phyloP scores from a whole-genome alignment of 2,888 invertebrate genomes.

The Brachyopa scutellaris region DNA sequence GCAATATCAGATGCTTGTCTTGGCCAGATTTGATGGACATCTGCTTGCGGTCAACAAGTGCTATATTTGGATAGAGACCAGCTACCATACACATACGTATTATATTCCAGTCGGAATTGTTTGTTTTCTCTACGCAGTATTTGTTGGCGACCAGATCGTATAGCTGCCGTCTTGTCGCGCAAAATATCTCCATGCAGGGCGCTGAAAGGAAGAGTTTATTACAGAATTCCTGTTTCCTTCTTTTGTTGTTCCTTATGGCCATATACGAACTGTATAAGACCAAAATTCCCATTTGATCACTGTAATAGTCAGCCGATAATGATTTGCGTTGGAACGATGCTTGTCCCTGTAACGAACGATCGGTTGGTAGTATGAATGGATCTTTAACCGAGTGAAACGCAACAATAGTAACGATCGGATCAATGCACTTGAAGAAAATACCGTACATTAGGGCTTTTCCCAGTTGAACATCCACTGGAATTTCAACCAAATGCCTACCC shows the following conservation, averaged over 20 bases:
- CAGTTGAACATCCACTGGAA: conserved; percentile 95
- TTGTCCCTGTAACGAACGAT: conserved; percentile 84
- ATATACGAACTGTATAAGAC: conserved; percentile 91
- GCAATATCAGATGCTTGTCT: conserved; percentile 83
- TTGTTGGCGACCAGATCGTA: conserved; percentile 88
- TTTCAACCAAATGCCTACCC: conserved; percentile 93
- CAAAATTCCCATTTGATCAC: conserved; percentile 95
- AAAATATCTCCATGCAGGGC: conserved; percentile 94
- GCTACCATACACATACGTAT: conserved; percentile 94
- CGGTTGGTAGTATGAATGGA: conserved; percentile 89
- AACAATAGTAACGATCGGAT: conserved; percentile 95
- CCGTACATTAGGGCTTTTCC: conserved; percentile 96
- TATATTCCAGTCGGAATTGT: conserved; percentile 87
- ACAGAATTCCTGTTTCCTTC: conserved; percentile 75
- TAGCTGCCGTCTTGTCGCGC: conserved; percentile 91
- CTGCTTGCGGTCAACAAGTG: conserved; percentile 87
- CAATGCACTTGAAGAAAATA: conserved; percentile 94
- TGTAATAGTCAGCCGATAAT: conserved; percentile 89
- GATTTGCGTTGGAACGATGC: conserved; percentile 86
- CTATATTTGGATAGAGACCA: conserved; percentile 95
- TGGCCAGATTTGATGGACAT: conserved; percentile 86
- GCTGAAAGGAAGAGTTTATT: conserved; percentile 74
- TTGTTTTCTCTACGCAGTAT: conserved; percentile 84
- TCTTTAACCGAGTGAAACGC: conserved; percentile 91
- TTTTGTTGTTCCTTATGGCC: conserved; percentile 82